A percentile compares a stretch with the other conserved stretches of the same genome.
Conservation (phyloP, 2,113 vertebrate species). For the Phalacrocorax carbo region DNA sequence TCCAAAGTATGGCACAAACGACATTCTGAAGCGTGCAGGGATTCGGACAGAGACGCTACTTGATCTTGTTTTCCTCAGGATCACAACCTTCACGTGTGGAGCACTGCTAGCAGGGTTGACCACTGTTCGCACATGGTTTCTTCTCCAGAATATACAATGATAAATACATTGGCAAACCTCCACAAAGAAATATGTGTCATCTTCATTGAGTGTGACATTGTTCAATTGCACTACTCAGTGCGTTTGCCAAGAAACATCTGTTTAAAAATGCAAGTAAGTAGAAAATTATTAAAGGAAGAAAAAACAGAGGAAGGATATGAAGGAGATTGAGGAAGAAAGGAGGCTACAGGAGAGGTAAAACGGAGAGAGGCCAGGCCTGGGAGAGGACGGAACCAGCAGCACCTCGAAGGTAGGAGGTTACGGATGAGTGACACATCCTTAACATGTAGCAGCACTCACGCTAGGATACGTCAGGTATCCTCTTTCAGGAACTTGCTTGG, state of each 20-base stretch:
- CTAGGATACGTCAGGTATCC: not conserved
- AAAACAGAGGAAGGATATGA: not conserved
- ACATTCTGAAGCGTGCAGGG: not conserved
- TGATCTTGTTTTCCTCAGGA: not conserved
- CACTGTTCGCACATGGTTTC: fast-evolving
- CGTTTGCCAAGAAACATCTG: not conserved
- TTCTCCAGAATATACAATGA: not conserved
- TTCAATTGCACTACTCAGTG: not conserved
- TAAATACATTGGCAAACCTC: not conserved
- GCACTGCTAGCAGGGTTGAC: not conserved
- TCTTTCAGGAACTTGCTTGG: constrained; percentile 7
- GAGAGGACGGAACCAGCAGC: not conserved
- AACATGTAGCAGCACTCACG: not conserved
- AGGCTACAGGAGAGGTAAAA: not conserved
- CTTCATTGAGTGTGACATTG: not conserved
- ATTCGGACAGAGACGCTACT: not conserved
- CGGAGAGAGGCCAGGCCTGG: not conserved
- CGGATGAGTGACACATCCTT: not conserved
- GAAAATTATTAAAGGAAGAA: not conserved
- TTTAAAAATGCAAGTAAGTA: not conserved
- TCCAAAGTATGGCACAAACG: not conserved
- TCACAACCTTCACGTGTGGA: not conserved
- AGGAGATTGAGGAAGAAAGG: not conserved
- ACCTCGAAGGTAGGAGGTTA: not conserved
- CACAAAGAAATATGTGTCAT: not conserved